These are phyloP conservation scores for Drosophila melanocephala DNA, from an alignment of 2,888 invertebrate species.

Conservation along the genomic window DNA sequence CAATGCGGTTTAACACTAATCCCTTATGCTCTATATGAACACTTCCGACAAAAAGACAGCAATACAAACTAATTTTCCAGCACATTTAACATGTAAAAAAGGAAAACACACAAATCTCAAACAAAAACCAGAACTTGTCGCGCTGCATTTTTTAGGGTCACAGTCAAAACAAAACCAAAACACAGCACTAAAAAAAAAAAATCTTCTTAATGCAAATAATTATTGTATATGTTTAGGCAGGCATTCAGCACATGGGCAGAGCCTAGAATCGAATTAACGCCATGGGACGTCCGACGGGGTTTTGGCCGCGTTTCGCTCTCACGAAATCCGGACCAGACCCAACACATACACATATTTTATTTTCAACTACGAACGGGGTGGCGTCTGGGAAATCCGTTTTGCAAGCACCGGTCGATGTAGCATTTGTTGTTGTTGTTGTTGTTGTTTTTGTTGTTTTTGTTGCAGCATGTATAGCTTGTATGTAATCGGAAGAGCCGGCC, in stretches of 20 bases:
- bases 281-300: slow-evolving; percentile 55
- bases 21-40: not conserved
- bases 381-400: slow-evolving; percentile 75
- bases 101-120: slow-evolving; percentile 4
- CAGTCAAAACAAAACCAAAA: slow-evolving; percentile 64
- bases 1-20: slow-evolving; percentile 32
- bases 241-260: slow-evolving; percentile 31
- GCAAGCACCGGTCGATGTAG: slow-evolving; percentile 30
- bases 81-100: slow-evolving; percentile 62
- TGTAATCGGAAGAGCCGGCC: slow-evolving; percentile 78
- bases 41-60: slow-evolving; percentile 43
- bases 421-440: slow-evolving; percentile 30
- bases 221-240: slow-evolving; percentile 75
- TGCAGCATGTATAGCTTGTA: slow-evolving; percentile 36
- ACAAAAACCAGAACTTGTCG: slow-evolving; percentile 35
- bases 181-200: slow-evolving; percentile 25
- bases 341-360: slow-evolving; percentile 13
- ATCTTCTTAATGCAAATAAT: slow-evolving; percentile 69
- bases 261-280: slow-evolving; percentile 75
- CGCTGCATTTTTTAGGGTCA: slow-evolving; percentile 22
- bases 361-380: slow-evolving; percentile 55
- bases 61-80: slow-evolving; percentile 76
- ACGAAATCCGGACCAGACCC: slow-evolving; percentile 57
- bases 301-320: slow-evolving; percentile 55
- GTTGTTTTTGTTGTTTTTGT: slow-evolving; percentile 26